Evolutionary conservation across 2,113 vertebrate species (phyloP), one percentile per base, ranked within the genome.

Genomic region (Mystacornis crossleyi): DNA sequence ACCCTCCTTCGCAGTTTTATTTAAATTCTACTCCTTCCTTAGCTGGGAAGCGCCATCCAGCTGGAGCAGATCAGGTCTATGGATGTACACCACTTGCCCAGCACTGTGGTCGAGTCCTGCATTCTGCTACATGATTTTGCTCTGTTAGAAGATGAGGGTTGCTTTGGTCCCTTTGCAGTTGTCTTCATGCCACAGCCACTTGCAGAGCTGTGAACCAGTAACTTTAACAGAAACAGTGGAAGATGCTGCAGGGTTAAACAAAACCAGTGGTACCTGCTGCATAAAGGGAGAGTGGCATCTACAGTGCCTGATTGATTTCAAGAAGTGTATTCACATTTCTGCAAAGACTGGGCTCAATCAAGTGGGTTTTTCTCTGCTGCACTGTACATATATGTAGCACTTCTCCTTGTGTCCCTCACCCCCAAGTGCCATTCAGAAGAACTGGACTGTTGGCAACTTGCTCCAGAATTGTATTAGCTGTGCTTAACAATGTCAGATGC

Each of bases 61-160:
- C 26, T 34, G 34, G 21, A 60, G 4, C 47, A 47, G 16, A 29
- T 57, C 36, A 79, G 1, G 1, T 51, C 50, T 54, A 8, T 18
- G 36, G 38, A 51, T 2, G 7, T 20, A 10, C 0, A 1, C 19
- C 4, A 19, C 12, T 66, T 51, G 19, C 31, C 23, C 23, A 61
- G 20, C 7, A 13, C 36, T 24, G 5, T 28, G 7, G 12, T 15
- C 28, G 45, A 17, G 28, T 25, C n/a, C 31, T 72, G 18, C 8
- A 2, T 40, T 77, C 57, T 45, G 34, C 45, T 53, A 0, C 18
- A 7, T 0, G 6, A 31, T 23, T 61, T 60, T 26, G 14, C 18
- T 26, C 26, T 40, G 3, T 19, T 65, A 29, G 34, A 36, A 60
- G 25, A 19, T 26, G 25, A 33, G 15, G 7, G 12, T 5, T 71